Evolutionary conservation across 2,888 invertebrate genomes (phyloP), one percentile per base, ranked within the genome.

Genomic region (Dexiosoma caninum): DNA sequence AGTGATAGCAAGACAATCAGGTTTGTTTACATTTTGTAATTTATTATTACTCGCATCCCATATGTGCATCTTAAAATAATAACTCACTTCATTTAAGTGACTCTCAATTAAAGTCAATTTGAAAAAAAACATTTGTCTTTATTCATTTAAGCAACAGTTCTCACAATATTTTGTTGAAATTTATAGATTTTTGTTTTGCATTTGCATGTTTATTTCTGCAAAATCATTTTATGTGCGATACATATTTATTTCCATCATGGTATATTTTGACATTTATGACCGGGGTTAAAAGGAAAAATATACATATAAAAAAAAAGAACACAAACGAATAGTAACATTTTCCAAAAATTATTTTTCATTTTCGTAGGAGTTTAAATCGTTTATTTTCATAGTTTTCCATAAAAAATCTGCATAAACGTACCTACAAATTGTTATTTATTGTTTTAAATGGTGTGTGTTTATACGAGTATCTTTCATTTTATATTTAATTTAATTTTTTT

Each of bases 181-280:
- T 21, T 55, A 1, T 19, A 10, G 19, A n/a, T n/a, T n/a, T n/a
- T n/a, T n/a, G 2, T 10, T 35, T 57, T 35, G n/a, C 14, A 16
- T 51, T 30, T 57, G 40, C 57, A 23, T 40, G 40, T 40, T 57
- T 57, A 37, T 37, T 40, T 57, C 21, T 59, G 40, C 14, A 40
- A 8, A 35, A 59, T 27, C 35, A 10, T 40, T 35, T 27, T 51
- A 19, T 60, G 53, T 27, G 44, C 53, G 53, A 19, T 44, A 70
- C 27, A 8, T 71, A 78, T 78, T 76, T 67, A 82, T 82, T 82
- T 78, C 78, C 62, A 62, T 78, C 71, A 78, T 57, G 82, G 62
- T 55, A 71, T 59, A 57, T 57, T 78, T 78, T 78, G 82, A 78
- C 82, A 82, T 78, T 82, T 76, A 82, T 78, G 75, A 67, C 66